Base-by-base conservation (phyloP, 1,140 invertebrate species). In the Brachionus asplanchnoidis region DNA sequence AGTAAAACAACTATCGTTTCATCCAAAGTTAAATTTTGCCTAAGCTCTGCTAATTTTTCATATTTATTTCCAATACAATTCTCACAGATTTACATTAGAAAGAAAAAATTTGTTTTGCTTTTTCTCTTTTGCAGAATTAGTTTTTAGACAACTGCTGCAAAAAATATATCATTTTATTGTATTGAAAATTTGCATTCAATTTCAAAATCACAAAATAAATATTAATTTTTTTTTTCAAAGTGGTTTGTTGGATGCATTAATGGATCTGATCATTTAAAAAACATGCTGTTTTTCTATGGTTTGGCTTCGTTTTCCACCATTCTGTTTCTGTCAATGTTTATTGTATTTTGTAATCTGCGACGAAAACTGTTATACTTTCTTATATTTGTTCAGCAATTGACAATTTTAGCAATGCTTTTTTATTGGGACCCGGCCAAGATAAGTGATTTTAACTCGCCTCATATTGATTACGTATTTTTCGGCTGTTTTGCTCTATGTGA, bases 401-500 rank as follows among this genome's bases (percentile, higher is more conserved):
- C 70, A 26, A 26, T 77, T 11, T 50, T 77, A 14, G 20, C 23
- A 20, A 23, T 77, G 17, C 42, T 77, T 46, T 77, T 77, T 50
- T 77, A 77, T n/a, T 77, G 73, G 73, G 73, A 77, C 50, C 42
- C 73, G 50, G 26, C 23, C 17, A 50, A 77, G 14, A 23, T 23
- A 50, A 77, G 46, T 26, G 73, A 73, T 73, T 73, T 73, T 73
- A 40, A 40, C 11, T 73, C 73, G 9, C 46, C 40, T 11, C 23
- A 77, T 26, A 77, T 46, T 23, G 26, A 50, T 12, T 46, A 36
- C 46, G 14, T 77, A 50, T 77, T 77, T 77, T 77, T 46, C 11
- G 73, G n/a, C 26, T 77, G 73, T 50, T 77, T 50, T 50, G 73
- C 73, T 26, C 12, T 36, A 28, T 77, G 73, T 50, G 17, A 77